Evolutionary conservation across 1,140 invertebrate species (phyloP).

Genomic region (Notospermus geniculatus): DNA sequence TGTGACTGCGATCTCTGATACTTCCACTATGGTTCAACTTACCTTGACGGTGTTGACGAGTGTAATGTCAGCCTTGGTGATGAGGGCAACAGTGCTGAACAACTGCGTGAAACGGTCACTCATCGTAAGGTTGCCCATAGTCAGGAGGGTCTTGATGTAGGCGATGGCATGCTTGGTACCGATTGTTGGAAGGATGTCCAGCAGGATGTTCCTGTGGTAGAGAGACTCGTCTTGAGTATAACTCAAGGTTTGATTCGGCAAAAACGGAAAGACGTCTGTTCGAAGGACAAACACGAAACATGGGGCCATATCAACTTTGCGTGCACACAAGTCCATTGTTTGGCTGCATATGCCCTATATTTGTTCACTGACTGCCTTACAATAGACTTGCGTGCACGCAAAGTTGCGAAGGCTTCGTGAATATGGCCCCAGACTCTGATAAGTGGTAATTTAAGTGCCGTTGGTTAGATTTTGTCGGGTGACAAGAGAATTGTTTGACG

Average conservation of each 20-base stretch:
- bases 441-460: neutral
- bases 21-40: neutral
- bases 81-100: neutral
- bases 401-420: too few relatives aligned
- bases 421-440: too few relatives aligned
- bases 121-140: neutral
- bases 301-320: neutral
- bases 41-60: conserved; percentile 2
- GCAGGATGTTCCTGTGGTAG: conserved; percentile 1
- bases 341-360: too few relatives aligned
- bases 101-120: neutral
- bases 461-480: neutral
- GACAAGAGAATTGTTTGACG: neutral
- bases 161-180: neutral
- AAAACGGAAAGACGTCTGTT: neutral
- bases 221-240: neutral
- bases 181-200: conserved; percentile 9
- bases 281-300: neutral
- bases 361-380: too few relatives aligned
- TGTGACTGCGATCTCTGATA: neutral
- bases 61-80: neutral
- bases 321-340: too few relatives aligned
- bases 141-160: neutral
- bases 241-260: too few relatives aligned
- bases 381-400: too few relatives aligned